Evolutionary conservation across 2,888 invertebrate genomes (phyloP), one percentile per base, ranked within the genome.

Genomic region (Alentia gelatinosa): DNA sequence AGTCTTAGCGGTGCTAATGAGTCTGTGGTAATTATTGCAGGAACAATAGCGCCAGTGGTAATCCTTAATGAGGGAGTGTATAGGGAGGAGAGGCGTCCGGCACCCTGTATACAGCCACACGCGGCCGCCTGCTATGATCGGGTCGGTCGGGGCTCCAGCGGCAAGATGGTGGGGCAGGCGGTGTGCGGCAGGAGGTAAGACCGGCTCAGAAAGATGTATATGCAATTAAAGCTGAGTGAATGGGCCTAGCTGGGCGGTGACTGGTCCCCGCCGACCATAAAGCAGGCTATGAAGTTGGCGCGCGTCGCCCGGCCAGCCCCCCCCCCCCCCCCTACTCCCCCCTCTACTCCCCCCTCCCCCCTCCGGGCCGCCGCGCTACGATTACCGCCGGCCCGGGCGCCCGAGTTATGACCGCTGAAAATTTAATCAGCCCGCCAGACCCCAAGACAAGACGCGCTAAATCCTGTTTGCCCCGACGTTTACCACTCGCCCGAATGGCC

Each of bases 141-240:
- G 39, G 12, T 30, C 79, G 9, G 79, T 79, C 37, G 23, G 33
- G n/a, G 1, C 83, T 40, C 83, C 39, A 83, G n/a, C 39, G 26
- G 50, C 86, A 86, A 86, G 86, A 86, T 86, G 86, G 47, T 86
- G 42, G 86, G 50, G 47, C 86, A 12, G 42, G n/a, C 42, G 37
- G 30, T 26, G 47, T 15, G 86, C 47, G 42, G 47, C 47, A 23
- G 30, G 86, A 86, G 86, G 47, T 86, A 86, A 86, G 86, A 50
- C 86, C 30, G 86, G 35, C 86, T 86, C 86, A 86, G 86, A 86
- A 86, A 86, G 86, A 86, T 86, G 86, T 86, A 86, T 86, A 86
- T 86, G 86, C 86, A 86, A 86, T 86, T 86, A 86, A 86, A 86
- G 86, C 86, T 47, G 86, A 47, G 47, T 47, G 86, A 86, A 86